Percentiles rank a stretch among this genome's conserved stretches.
Conservation (phyloP, 2,888 invertebrate genomes). For the Xestoiulus laeticollis region DNA sequence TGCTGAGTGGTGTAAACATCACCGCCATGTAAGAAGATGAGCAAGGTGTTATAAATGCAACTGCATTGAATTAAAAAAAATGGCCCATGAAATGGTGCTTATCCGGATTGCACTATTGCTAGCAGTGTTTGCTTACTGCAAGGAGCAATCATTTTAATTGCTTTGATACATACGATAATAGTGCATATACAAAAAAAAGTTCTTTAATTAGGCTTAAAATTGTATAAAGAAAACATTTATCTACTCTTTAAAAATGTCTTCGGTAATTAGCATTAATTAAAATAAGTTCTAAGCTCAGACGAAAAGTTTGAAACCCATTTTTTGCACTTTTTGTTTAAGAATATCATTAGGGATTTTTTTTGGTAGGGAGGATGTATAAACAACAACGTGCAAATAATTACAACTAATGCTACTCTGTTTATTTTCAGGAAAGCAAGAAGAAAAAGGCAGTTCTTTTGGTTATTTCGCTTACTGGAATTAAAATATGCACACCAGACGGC, state of each 20-base stretch:
- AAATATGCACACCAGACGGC: slow-evolving; percentile 84
- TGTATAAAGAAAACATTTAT: background rate
- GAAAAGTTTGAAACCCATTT: background rate
- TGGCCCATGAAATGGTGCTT: background rate
- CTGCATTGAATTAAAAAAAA: background rate
- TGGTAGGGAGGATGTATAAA: background rate
- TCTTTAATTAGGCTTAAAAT: too few relatives aligned
- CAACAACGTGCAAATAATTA: background rate
- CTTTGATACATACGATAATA: too few relatives aligned
- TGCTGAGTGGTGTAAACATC: too few relatives aligned
- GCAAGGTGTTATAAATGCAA: background rate
- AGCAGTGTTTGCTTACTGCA: background rate
- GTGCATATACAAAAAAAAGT: too few relatives aligned
- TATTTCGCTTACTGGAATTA: slow-evolving; percentile 80
- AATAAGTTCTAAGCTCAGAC: background rate
- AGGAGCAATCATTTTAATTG: background rate
- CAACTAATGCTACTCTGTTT: slow-evolving; percentile 45
- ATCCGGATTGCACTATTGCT: background rate
- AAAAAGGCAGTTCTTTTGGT: slow-evolving; percentile 78
- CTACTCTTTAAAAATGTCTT: background rate
- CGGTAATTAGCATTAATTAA: background rate
- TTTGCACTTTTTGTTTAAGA: background rate
- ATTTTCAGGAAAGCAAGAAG: slow-evolving; percentile 64
- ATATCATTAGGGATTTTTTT: background rate
- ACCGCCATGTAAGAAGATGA: too few relatives aligned